These are phyloP conservation scores for Petrocephalus schoutedeni DNA, from an alignment of 2,797 vertebrate genomes.

Conservation along the genomic window DNA sequence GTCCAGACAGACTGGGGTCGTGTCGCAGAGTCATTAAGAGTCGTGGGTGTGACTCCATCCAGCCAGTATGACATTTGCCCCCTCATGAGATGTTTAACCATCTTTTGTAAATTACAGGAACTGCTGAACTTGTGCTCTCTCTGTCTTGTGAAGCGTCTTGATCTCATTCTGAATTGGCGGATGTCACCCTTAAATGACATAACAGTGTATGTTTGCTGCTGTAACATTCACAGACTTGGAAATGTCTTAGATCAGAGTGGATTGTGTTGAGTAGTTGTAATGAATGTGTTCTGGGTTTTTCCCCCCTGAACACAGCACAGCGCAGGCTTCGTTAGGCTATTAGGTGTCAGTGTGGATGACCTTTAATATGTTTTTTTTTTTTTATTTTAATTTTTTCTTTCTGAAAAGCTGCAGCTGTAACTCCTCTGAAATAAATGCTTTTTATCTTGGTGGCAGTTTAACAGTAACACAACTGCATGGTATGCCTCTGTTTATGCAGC, in stretches of 20 bases:
- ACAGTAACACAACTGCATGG: slow-evolving; percentile 1
- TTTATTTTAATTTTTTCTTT: not conserved
- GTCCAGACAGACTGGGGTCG: not conserved
- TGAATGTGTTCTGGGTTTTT: not conserved
- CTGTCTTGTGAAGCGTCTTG: not conserved
- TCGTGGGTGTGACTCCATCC: not conserved
- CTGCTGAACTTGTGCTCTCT: not conserved
- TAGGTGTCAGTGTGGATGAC: not conserved
- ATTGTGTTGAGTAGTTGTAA: not conserved
- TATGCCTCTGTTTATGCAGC: slow-evolving; percentile 1
- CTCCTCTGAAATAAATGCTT: not conserved
- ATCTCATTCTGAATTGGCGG: slow-evolving; percentile 1
- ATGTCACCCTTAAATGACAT: not conserved
- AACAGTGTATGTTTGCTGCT: not conserved
- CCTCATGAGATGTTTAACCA: not conserved
- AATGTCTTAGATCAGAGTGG: not conserved
- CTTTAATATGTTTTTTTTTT: not conserved
- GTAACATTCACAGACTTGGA: slow-evolving; percentile 8
- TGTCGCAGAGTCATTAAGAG: not conserved
- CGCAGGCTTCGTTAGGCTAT: not conserved
- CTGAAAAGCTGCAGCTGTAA: not conserved
- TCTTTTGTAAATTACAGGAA: slow-evolving; percentile 1
- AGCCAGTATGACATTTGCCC: not conserved
- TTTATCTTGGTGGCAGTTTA: not conserved
- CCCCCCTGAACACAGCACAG: not conserved